phyloP scores from a whole-genome alignment of 2,113 vertebrate species.

The Lanius collurio region DNA sequence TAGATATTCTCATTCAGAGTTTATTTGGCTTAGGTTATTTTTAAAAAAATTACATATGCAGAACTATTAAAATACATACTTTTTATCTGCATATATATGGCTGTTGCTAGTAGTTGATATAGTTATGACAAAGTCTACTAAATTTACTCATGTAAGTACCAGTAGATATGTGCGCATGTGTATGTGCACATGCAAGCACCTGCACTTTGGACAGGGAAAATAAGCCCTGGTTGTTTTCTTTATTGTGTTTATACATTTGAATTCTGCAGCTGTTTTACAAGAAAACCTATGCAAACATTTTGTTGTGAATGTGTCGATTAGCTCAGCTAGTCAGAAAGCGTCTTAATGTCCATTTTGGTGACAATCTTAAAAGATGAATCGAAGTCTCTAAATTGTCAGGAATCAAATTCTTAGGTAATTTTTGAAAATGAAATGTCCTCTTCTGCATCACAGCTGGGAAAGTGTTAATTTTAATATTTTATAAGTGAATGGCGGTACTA shows the following conservation, averaged over 20 bases:
- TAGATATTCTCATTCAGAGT: not conserved
- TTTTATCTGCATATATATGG: not conserved
- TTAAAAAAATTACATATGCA: fast-evolving
- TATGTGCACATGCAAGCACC: not conserved
- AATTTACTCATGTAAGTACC: not conserved
- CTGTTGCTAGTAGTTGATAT: not conserved
- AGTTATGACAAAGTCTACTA: not conserved
- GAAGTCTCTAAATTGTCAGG: not conserved
- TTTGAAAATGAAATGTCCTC: not conserved
- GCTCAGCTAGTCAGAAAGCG: not conserved
- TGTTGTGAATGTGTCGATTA: not conserved
- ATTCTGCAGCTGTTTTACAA: not conserved
- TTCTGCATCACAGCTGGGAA: not conserved
- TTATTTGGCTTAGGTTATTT: not conserved
- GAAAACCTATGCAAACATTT: not conserved
- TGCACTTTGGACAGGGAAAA: not conserved
- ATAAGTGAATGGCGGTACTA: not conserved
- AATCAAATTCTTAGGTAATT: not conserved
- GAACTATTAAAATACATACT: not conserved
- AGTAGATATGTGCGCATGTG: fast-evolving
- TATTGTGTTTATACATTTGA: not conserved
- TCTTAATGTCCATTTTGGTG: not conserved
- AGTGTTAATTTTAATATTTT: not conserved
- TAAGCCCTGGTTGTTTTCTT: not conserved
- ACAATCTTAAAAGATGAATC: not conserved